Evolutionary conservation across 2,113 vertebrate genomes (phyloP).

Genomic region (Pyrgilauda ruficollis): DNA sequence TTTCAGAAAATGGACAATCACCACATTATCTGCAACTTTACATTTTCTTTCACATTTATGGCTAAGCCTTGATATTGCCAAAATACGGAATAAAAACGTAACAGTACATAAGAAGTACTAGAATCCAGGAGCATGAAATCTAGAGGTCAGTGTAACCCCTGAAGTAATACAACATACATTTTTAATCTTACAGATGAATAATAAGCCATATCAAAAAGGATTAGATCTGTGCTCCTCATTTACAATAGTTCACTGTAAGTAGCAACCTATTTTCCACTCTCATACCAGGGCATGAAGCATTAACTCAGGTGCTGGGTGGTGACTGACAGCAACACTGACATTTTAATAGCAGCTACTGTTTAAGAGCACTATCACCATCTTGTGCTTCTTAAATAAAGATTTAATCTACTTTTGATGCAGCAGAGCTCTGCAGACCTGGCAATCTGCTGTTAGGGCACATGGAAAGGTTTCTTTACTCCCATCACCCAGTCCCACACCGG

Average conservation of each 20-base stretch:
- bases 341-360: constrained; percentile 54
- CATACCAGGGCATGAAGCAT: not conserved
- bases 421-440: not conserved
- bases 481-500: not conserved
- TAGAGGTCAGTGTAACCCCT: not conserved
- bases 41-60: not conserved
- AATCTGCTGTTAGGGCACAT: constrained; percentile 2
- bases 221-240: constrained; percentile 35
- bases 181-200: constrained; percentile 34
- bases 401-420: constrained; percentile 37
- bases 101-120: not conserved
- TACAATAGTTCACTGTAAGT: not conserved
- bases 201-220: constrained; percentile 33
- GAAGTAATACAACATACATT: constrained; percentile 14
- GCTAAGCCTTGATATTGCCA: not conserved
- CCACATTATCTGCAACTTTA: not conserved
- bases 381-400: constrained; percentile 35
- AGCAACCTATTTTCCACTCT: not conserved
- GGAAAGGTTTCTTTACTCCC: not conserved
- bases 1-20: constrained; percentile 10
- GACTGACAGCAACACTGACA: constrained; percentile 48
- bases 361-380: constrained; percentile 21
- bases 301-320: not conserved
- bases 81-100: not conserved
- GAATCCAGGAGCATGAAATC: constrained; percentile 44